Percentiles rank a stretch among this genome's conserved stretches.
Conservation (phyloP, 2,888 invertebrate species). For the Nomada fabriciana region DNA sequence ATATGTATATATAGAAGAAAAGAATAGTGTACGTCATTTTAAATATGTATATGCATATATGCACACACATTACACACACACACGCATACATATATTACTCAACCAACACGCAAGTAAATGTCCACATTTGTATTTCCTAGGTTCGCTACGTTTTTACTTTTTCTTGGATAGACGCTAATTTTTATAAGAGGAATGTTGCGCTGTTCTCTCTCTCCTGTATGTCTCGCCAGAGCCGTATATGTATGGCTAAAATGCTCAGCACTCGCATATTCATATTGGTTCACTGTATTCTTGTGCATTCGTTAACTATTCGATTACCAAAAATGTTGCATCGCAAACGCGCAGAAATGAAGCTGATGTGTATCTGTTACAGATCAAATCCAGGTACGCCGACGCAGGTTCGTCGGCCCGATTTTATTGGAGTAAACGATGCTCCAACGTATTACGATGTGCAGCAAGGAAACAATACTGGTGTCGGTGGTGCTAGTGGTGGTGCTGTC, state of each 20-base stretch:
- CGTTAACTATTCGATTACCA: constrained; percentile 56
- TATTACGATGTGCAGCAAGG: constrained; percentile 83
- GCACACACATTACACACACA: constrained; percentile 23
- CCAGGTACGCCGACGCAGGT: constrained; percentile 96
- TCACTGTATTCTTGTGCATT: constrained; percentile 72
- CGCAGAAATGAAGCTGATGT: constrained; percentile 29
- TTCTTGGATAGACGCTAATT: constrained; percentile 80
- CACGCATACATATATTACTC: constrained; percentile 33
- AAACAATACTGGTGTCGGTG: constrained; percentile 77
- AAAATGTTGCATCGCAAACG: not conserved
- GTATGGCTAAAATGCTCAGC: constrained; percentile 82
- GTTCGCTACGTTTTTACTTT: constrained; percentile 75
- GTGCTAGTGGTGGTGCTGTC: constrained; percentile 49
- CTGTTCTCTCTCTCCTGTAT: constrained; percentile 78
- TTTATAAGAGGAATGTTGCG: constrained; percentile 81
- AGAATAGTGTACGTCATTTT: constrained; percentile 27
- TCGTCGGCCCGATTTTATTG: constrained; percentile 94
- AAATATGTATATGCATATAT: constrained; percentile 38
- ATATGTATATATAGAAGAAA: constrained; percentile 50
- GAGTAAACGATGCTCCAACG: constrained; percentile 85
- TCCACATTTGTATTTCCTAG: constrained; percentile 64
- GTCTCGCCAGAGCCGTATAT: constrained; percentile 82
- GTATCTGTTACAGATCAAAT: constrained; percentile 90
- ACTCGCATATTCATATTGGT: constrained; percentile 78
- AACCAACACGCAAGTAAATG: constrained; percentile 61